Evolutionary conservation across 1,140 invertebrate genomes (phyloP), one percentile per base, ranked within the genome.

Genomic region (Varroa destructor): DNA sequence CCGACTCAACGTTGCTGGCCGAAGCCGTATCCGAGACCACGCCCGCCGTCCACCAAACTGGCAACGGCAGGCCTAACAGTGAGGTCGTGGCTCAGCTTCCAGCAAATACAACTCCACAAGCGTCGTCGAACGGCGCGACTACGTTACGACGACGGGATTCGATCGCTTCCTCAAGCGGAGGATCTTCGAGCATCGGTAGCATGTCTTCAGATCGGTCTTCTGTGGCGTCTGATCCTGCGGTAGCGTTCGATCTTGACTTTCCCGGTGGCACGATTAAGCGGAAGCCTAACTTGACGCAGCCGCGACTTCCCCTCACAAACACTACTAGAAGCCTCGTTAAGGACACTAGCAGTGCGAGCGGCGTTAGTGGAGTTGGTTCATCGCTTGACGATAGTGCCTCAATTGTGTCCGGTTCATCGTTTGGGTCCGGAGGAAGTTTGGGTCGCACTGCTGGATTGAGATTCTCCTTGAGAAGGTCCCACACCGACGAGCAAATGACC

Each of bases 231-330:
- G 76, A 77, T 43, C 74, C 74, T 43, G 64, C 75, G 40, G 72
- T 61, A 2, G 74, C 73, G 55, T 89, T 89, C 77, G 85, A 89
- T 76, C 86, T 85, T 56, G 87, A 89, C 76, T 87, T 87, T 77
- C 81, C 81, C 1, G 76, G 76, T 12, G 75, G 75, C 10, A 78
- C 78, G 4, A 76, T 78, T 55, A 78, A 79, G 56, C 73, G 78
- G n/a, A 78, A 78, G 64, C 78, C 78, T 0, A 75, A 72, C 43
- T 71, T 73, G 43, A 72, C 74, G 46, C 72, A 74, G 25, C 76
- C 76, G 14, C 91, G 90, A 78, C 84, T 93, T n/a, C 90, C 91
- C 0, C 78, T 94, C 57, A 93, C 91, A 6, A 89, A 88, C 72
- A 93, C 91, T 77, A 93, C 90, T 0, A 82, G 91, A n/a, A 89